Evolutionary conservation across 2,888 invertebrate species (phyloP), one percentile per base, ranked within the genome.

Genomic region (Nebria brevicollis): DNA sequence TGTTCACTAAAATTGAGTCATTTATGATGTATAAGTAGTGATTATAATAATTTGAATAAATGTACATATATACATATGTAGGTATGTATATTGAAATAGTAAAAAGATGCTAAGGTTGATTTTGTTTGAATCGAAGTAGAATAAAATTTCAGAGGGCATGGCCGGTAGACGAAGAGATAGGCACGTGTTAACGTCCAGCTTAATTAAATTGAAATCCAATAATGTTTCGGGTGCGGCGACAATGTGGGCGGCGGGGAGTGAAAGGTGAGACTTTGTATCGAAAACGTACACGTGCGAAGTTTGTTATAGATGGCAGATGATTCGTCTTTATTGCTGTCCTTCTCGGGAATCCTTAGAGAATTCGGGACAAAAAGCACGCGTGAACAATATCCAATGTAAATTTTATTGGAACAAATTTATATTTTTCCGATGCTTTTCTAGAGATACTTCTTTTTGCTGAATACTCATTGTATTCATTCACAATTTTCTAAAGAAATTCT

Each of bases 171-270:
- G 54, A 10, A 8, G 54, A 2, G 13, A 54, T 8, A 11, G 54
- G 54, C 70, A 70, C 70, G 70, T 70, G 70, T 70, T 70, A 70
- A 70, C 70, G 70, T 70, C 34, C 54, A 72, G 77, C 77, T 77
- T 77, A 77, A 77, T 77, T 77, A 77, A 77, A 77, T 77, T 72
- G 77, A 77, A 72, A 77, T 72, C 77, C 77, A 77, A 77, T 77
- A 77, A 26, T 34, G 70, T 70, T 70, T 68, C 68, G 8, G 13
- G 8, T 8, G 15, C 10, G 54, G 15, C n/a, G 20, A n/a, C 13
- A n/a, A 65, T 65, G 26, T 15, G 70, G 25, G 70, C 3, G 6
- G 68, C 13, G 20, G 70, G 25, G 70, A 13, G 70, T 15, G 70
- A 25, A 8, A 54, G 54, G 54, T 54, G 54, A 8, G 54, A 54